Base-by-base conservation (phyloP, 2,888 invertebrate genomes). In the Pherbina coryleti region DNA sequence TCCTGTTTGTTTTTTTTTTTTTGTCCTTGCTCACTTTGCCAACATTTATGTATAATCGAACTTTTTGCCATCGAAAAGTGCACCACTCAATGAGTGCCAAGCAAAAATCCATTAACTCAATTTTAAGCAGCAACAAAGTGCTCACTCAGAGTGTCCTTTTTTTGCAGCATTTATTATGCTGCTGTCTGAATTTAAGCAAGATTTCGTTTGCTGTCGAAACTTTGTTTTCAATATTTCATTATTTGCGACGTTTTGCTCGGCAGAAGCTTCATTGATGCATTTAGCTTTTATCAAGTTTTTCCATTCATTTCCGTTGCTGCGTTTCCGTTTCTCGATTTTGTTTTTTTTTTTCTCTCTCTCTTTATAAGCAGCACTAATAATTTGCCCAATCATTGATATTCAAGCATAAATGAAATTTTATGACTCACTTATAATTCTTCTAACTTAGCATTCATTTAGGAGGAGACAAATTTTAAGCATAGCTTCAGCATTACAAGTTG, bases 31-130 rank as follows among this genome's bases (percentile, higher is more conserved):
- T 25, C 1, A 7, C 3, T 19, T 55, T 22, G 19, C 14, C 14
- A 2, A 11, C 11, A 44, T 44, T 44, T 14, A 44, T 31, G 5
- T 5, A 31, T 14, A 44, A 44, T 44, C 44, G 14, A 44, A 44
- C 44, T 44, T 44, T 44, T 44, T 44, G 44, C 44, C 44, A 7
- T 44, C 7, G 14, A 2, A 44, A 44, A 44, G 14, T 8, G 11
- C 44, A 8, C 37, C 37, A 11, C 11, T 44, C 44, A 11, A 44
- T 44, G 44, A 44, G 44, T 44, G 44, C 11, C 44, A 11, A 44
- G 44, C 44, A 11, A 14, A 60, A 60, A 60, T 60, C 25, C 25
- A 60, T 60, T 60, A 60, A 60, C 55, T 55, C 55, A 55, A 55
- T 55, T 55, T 22, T 3, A 25, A 28, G 60, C 22, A 17, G 11